Percentiles rank a stretch among this genome's conserved stretches.
phyloP scores from a whole-genome alignment of 2,797 vertebrate species.

The Chromis chromis region DNA sequence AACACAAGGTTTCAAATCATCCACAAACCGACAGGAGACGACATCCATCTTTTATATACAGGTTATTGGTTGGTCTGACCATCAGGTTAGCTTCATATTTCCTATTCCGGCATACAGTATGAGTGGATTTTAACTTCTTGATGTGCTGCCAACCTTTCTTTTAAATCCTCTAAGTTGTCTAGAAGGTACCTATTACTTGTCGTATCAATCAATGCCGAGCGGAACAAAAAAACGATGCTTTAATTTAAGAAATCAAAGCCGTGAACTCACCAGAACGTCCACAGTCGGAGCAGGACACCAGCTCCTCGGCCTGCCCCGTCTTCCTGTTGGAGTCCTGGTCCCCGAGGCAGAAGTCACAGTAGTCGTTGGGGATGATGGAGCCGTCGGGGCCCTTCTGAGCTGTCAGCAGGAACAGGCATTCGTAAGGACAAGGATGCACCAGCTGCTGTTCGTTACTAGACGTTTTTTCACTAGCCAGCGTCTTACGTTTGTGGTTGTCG shows the following conservation, averaged over 20 bases:
- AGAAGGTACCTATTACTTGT: neutral
- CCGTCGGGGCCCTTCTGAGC: conserved; percentile 96
- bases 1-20: too few species aligned
- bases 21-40: too few species aligned
- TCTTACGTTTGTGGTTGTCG: conserved; percentile 95
- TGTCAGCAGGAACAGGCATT: conserved; percentile 68
- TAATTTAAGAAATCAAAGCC: neutral
- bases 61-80: neutral
- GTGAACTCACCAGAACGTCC: conserved; percentile 95
- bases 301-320: conserved; percentile 94
- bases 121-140: neutral
- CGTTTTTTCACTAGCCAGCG: neutral
- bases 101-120: neutral
- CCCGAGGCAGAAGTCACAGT: conserved; percentile 99
- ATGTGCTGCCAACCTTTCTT: neutral
- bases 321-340: conserved; percentile 97
- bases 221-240: neutral
- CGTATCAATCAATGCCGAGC: neutral
- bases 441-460: neutral
- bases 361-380: conserved; percentile 95
- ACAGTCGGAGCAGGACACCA: conserved; percentile 98
- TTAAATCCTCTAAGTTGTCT: neutral
- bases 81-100: neutral
- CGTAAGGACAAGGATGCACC: neutral
- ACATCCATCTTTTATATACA: too few species aligned